A percentile compares a stretch with the other conserved stretches of the same genome.
These are phyloP conservation scores for Grammomys dolichurus DNA, from an alignment of 2,113 vertebrate species.

Conservation along the genomic window DNA sequence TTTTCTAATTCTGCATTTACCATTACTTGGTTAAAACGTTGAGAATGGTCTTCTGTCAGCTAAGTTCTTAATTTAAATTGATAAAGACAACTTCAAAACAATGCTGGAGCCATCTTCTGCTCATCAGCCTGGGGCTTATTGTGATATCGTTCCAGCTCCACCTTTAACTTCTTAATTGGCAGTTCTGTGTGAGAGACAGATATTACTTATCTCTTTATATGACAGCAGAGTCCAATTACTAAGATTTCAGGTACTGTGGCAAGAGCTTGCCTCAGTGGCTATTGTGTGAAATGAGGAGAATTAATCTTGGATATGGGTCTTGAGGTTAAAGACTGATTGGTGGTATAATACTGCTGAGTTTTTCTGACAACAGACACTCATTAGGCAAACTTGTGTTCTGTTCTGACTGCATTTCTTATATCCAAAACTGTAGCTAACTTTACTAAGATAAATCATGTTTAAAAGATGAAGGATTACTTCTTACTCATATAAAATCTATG, in stretches of 20 bases:
- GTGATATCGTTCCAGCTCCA: not conserved
- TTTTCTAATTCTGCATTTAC: constrained; percentile 47
- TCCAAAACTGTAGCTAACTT: not conserved
- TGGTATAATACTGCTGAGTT: not conserved
- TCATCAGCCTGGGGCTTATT: constrained; percentile 31
- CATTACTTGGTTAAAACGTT: constrained; percentile 56
- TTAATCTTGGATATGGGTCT: not conserved
- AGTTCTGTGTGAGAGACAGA: not conserved
- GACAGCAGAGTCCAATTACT: constrained; percentile 58
- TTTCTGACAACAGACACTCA: not conserved
- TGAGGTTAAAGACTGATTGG: not conserved
- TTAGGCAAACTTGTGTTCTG: not conserved
- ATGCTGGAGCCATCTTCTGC: constrained; percentile 37
- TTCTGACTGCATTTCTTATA: not conserved
- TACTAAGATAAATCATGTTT: not conserved
- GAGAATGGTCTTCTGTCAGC: constrained; percentile 17
- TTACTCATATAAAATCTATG: not conserved
- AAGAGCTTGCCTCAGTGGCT: not conserved
- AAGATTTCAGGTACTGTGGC: constrained; percentile 3
- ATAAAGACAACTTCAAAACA: constrained; percentile 60
- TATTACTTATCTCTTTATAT: not conserved
- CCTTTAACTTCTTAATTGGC: constrained; percentile 53
- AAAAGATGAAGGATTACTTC: not conserved
- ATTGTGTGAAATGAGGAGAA: not conserved
- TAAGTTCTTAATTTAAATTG: constrained; percentile 64